Conservation (phyloP, 2,888 invertebrate species). For the Pristionchus mayeri region DNA sequence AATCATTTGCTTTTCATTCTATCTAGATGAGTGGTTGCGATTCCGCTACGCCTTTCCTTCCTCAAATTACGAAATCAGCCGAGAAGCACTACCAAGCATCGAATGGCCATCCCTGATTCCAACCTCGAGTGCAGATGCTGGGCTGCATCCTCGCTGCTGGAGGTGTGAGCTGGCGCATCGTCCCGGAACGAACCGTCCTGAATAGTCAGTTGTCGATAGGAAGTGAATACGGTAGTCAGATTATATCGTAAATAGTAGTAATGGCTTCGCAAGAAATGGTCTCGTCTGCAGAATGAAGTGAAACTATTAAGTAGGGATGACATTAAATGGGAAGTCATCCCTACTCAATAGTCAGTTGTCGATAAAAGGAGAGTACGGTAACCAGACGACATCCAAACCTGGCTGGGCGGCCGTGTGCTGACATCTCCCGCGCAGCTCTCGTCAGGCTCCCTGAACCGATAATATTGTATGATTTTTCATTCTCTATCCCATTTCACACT, state of each 20-base stretch:
- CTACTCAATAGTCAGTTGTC: too few relatives aligned
- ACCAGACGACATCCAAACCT: not conserved
- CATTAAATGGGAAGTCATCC: too few relatives aligned
- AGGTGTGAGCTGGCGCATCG: not conserved
- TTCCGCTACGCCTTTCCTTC: too few relatives aligned
- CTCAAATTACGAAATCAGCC: too few relatives aligned
- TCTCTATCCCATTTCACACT: not conserved
- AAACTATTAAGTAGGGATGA: too few relatives aligned
- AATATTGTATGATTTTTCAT: not conserved
- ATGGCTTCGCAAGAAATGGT: too few relatives aligned
- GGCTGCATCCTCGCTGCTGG: not conserved
- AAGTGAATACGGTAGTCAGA: not conserved
- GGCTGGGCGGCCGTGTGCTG: constrained; percentile 44
- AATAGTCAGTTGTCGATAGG: constrained; percentile 9
- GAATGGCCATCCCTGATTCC: too few relatives aligned
- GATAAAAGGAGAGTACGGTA: not conserved
- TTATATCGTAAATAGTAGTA: not conserved
- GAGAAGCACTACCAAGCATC: too few relatives aligned
- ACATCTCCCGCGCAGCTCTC: constrained; percentile 14
- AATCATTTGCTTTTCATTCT: too few relatives aligned
- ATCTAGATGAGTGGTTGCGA: too few relatives aligned
- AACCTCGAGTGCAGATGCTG: constrained; percentile 43
- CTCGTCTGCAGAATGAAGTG: too few relatives aligned
- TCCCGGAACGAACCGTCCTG: constrained; percentile 49
- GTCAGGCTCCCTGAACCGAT: constrained; percentile 4